Evolutionary conservation across 2,113 vertebrate genomes (phyloP), one percentile per base, ranked within the genome.

Genomic region (Dipodomys stephensi): DNA sequence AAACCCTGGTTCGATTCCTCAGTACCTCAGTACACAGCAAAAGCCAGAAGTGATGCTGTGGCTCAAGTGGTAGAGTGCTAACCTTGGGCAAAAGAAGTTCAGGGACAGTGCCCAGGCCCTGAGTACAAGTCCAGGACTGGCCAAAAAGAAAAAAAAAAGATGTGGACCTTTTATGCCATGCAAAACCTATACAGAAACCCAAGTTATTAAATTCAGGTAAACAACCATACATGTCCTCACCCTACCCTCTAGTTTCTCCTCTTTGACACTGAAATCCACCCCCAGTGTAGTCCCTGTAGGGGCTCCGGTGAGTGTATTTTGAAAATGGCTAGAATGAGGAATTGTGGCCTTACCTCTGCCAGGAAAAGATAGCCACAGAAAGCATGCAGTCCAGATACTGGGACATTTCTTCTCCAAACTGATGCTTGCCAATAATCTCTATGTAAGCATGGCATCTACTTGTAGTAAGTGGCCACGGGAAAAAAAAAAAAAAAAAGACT

Each of bases 381-480:
- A 67, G 62, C 35, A 2, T 6, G 6, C 6, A 2, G 27, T 49
- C 18, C 30, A 22, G 0, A 0, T 22, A 39, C 57, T 64, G 13
- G 67, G 65, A 25, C 30, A 6, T 30, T 13, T 16, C 13, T n/a
- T 57, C 15, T 57, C 53, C 53, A 57, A 18, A 57, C 53, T 57
- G 53, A 13, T 13, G 12, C 53, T 57, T 57, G 53, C 53, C 53
- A 57, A 18, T 16, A 57, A 57, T 57, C 2, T 57, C 15, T 57
- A 57, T 57, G 53, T 57, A 57, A 18, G 44, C 30, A 6, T 20
- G 32, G 0, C 0, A 0, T 20, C 12, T 11, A 0, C 19, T 15
- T 39, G 11, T 11, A 6, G 20, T 25, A 27, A 53, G 71, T 6
- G 3, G 72, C 30, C 0, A 1, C 27, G 3, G 11, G 12, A 9